Conservation (phyloP, 2,888 invertebrate species). For the Andrena hattorfiana region DNA sequence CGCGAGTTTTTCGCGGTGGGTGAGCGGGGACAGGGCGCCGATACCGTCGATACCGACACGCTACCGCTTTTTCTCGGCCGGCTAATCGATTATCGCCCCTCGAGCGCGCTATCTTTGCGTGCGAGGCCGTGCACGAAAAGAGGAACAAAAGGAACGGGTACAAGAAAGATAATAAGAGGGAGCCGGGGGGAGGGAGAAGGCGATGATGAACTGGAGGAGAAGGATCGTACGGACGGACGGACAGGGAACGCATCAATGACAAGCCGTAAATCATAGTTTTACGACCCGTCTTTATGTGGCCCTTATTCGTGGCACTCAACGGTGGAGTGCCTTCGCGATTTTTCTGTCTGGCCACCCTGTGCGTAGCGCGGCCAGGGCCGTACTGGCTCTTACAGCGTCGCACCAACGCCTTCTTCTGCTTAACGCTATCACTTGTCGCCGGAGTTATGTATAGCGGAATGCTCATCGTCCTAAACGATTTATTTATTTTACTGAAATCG, state of each 20-base stretch:
- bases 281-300: constrained; percentile 80
- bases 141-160: constrained; percentile 52
- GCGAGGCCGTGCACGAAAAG: constrained; percentile 27
- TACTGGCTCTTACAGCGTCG: constrained; percentile 13
- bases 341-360: constrained; percentile 75
- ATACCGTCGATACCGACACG: constrained; percentile 49
- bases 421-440: neutral
- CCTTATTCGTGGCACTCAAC: constrained; percentile 77
- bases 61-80: constrained; percentile 46
- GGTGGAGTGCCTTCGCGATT: constrained; percentile 69
- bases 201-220: constrained; percentile 63
- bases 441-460: neutral
- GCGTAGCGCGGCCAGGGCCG: constrained; percentile 65
- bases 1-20: constrained; percentile 51
- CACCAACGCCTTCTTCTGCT: neutral
- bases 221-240: constrained; percentile 65
- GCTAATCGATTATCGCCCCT: constrained; percentile 67
- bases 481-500: no score
- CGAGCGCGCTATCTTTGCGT: constrained; percentile 40
- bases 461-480: no score
- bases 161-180: constrained; percentile 70
- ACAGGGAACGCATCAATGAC: constrained; percentile 80
- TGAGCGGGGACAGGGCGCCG: constrained; percentile 30
- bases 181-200: constrained; percentile 53
- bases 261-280: constrained; percentile 84